These are phyloP conservation scores for Lynx canadensis DNA, from an alignment of 2,113 vertebrate species.

Conservation along the genomic window DNA sequence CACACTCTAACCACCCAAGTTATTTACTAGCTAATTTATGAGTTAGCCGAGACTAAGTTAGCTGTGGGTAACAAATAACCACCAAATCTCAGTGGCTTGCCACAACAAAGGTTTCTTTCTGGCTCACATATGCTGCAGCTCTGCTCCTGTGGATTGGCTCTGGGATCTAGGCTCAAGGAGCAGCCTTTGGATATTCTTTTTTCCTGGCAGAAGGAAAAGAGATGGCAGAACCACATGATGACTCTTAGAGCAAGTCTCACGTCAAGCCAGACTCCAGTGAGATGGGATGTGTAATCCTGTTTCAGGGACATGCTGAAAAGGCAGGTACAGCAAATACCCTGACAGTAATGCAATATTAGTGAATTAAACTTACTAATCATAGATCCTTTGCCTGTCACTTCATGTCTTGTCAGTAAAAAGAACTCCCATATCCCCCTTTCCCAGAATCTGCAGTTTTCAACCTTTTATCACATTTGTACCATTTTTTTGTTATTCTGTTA, in stretches of 20 bases:
- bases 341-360: not conserved
- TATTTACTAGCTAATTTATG: not conserved
- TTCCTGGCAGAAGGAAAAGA: not conserved
- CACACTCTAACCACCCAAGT: not conserved
- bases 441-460: not conserved
- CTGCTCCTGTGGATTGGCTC: not conserved
- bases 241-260: not conserved
- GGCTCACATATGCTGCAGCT: not conserved
- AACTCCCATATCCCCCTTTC: not conserved
- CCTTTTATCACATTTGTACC: not conserved
- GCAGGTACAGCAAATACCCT: not conserved
- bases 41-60: not conserved
- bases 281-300: not conserved
- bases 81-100: not conserved
- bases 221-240: not conserved
- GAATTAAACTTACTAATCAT: not conserved
- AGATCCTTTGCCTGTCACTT: not conserved
- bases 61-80: not conserved
- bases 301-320: not conserved
- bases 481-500: not conserved
- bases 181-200: not conserved
- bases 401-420: not conserved
- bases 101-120: not conserved
- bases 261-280: not conserved
- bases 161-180: not conserved